Conservation (phyloP, 1,140 invertebrate species). For the Carposina sasakii region DNA sequence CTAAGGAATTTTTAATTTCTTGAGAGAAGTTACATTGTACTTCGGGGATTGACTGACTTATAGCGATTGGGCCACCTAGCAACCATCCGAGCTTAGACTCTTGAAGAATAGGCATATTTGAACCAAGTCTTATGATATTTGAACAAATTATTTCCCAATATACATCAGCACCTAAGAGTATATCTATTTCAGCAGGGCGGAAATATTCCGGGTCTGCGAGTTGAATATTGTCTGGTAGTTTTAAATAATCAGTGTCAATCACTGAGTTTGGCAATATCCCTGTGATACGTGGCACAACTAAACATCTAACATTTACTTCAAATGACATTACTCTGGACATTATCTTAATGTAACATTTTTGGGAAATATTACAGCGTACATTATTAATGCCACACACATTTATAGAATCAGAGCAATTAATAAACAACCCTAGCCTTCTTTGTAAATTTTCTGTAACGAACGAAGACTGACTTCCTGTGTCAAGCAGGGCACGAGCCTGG, state of each 20-base stretch:
- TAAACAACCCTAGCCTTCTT: background rate
- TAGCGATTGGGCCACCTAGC: background rate
- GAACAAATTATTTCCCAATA: background rate
- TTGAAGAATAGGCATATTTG: background rate
- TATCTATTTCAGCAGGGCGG: background rate
- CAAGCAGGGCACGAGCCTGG: conserved; percentile 17
- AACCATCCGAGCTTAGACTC: background rate
- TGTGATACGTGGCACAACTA: background rate
- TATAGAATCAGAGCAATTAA: background rate
- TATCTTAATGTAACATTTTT: conserved; percentile 12
- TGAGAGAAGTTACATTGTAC: conserved; percentile 10
- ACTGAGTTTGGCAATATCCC: background rate
- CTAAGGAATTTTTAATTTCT: conserved; percentile 14
- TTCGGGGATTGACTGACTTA: background rate
- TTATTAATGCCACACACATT: background rate
- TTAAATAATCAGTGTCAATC: background rate
- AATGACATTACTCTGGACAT: conserved; percentile 5
- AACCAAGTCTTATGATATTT: background rate
- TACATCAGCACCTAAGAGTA: background rate
- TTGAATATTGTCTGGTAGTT: background rate
- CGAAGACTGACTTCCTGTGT: conserved; percentile 25
- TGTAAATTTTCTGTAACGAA: conserved; percentile 35
- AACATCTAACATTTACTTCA: background rate
- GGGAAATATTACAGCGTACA: background rate
- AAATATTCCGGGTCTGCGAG: background rate